Conservation (phyloP, 2,113 vertebrate genomes). For the Halichoerus grypus region DNA sequence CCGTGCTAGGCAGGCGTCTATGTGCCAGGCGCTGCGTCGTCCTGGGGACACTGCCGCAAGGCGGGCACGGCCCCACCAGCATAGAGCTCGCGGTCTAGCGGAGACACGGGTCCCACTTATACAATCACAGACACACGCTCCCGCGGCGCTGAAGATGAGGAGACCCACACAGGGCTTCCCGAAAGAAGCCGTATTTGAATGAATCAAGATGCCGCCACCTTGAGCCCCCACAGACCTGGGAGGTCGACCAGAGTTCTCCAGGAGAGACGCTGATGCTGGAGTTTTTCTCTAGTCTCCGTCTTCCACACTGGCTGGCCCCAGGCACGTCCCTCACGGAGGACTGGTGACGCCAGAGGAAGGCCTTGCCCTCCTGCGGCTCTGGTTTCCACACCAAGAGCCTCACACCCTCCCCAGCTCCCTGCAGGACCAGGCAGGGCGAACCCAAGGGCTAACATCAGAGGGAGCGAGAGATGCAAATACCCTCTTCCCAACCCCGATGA, state of each 20-base stretch:
- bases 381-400: not conserved
- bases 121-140: accelerated
- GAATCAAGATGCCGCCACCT: not conserved
- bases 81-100: accelerated
- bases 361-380: accelerated
- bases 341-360: accelerated
- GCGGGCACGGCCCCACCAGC: not conserved
- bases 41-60: not conserved
- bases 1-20: too few relatives aligned
- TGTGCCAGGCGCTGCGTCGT: accelerated
- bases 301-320: accelerated
- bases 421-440: not conserved
- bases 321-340: accelerated
- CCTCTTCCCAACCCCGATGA: too few relatives aligned
- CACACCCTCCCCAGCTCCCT: accelerated
- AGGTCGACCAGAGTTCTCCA: not conserved
- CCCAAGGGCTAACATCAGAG: accelerated
- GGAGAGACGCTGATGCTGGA: accelerated
- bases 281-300: accelerated
- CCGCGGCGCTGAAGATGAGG: accelerated
- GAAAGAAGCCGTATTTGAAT: too few relatives aligned
- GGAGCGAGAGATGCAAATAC: not conserved
- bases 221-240: not conserved
- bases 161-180: accelerated
- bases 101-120: accelerated